These are phyloP conservation scores for Poecile montanus DNA, from an alignment of 2,797 vertebrate genomes.

Conservation along the genomic window DNA sequence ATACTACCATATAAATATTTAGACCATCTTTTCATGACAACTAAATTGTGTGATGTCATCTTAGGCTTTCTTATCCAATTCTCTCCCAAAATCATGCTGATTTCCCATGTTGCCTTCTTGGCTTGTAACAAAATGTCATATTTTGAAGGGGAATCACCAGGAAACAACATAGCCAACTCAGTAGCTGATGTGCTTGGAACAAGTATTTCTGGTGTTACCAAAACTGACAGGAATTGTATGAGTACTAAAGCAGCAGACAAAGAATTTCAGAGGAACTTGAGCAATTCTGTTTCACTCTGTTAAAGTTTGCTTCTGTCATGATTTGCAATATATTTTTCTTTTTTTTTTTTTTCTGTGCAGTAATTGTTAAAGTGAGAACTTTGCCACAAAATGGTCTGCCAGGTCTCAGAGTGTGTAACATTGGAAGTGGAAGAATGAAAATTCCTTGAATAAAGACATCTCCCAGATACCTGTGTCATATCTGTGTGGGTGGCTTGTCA, in stretches of 20 bases:
- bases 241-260: background rate
- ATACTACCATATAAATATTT: background rate
- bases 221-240: background rate
- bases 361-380: background rate
- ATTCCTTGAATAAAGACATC: background rate
- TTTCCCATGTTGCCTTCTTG: background rate
- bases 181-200: background rate
- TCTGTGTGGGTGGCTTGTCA: background rate
- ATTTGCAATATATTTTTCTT: background rate
- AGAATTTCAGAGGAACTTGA: background rate
- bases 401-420: rapidly evolving
- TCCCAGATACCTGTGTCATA: background rate
- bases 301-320: background rate
- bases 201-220: background rate
- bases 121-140: background rate
- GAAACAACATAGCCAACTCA: background rate
- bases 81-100: background rate
- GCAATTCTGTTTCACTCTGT: background rate
- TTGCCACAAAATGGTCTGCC: background rate
- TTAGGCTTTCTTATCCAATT: background rate
- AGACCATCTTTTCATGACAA: background rate
- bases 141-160: background rate
- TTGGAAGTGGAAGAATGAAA: background rate
- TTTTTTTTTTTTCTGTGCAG: background rate
- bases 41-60: background rate